These are phyloP conservation scores for Drosophila neonasuta DNA, from an alignment of 2,888 invertebrate species.

Conservation along the genomic window DNA sequence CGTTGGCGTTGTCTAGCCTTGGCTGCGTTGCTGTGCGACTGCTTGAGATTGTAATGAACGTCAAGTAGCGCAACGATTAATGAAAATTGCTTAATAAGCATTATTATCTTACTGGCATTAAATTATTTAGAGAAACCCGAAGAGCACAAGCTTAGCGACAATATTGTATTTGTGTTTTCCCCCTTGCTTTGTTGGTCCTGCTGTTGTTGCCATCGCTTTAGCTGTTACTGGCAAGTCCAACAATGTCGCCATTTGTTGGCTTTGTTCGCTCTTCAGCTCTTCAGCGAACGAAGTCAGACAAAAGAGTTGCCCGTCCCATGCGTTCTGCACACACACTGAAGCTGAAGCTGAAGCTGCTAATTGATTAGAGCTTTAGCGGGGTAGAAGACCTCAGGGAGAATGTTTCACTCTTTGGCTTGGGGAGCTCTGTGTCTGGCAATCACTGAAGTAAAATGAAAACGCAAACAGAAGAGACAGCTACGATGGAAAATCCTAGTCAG, in stretches of 20 bases:
- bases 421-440: constrained; percentile 29
- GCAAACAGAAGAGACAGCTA: constrained; percentile 39
- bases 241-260: constrained; percentile 53
- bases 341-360: constrained; percentile 43
- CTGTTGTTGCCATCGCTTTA: constrained; percentile 1
- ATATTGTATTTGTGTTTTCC: constrained; percentile 16
- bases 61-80: constrained; percentile 74
- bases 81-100: constrained; percentile 78
- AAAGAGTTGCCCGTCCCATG: constrained; percentile 46
- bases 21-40: constrained; percentile 31
- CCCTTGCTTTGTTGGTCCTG: constrained; percentile 8
- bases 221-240: constrained; percentile 38
- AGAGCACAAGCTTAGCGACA: constrained; percentile 35
- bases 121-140: constrained; percentile 66
- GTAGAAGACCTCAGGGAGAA: constrained; percentile 10
- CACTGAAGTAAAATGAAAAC: constrained; percentile 46
- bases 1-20: constrained; percentile 23
- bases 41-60: constrained; percentile 70
- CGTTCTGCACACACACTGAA: constrained; percentile 26
- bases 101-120: constrained; percentile 73
- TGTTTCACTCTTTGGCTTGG: constrained; percentile 1
- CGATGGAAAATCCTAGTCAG: constrained; percentile 25
- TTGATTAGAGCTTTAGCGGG: constrained; percentile 48
- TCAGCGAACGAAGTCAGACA: constrained; percentile 26
- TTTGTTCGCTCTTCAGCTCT: constrained; percentile 30